Evolutionary conservation across 2,113 vertebrate genomes (phyloP), one percentile per base, ranked within the genome.

Genomic region (Xyrauchen texanus): DNA sequence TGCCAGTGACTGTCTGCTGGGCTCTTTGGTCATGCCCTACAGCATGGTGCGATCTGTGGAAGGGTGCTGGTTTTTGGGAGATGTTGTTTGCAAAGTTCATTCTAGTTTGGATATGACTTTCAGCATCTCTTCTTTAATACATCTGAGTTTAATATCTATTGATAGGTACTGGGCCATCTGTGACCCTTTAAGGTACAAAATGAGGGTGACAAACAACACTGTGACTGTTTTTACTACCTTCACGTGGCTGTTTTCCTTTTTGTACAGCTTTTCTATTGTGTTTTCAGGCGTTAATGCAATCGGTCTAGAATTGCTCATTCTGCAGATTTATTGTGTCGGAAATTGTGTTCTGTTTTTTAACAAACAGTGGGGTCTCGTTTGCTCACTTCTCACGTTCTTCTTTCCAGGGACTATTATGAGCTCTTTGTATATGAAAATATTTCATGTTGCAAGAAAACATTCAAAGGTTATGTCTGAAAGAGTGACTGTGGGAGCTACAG

Each of bases 41-140:
- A 76, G 73, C 49, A 76, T 76, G 73, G 62, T 84, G 13, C 42
- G 73, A 55, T 84, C 78, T 55, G 78, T 87, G 62, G 76, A 84
- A 51, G 78, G 82, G 34, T 87, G 86, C 76, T 87, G 86, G 86
- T 86, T 78, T 61, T 16, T 86, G 49, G 84, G 86, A 53, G 61
- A 83, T 6, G 0, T 82, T n/a, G 55, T 74, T 8, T 74, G 71
- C 34, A 74, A 74, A 49, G 71, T 74, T 5, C 71, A 74, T 49
- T 74, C 78, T 7, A 77, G 76, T 76, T 70, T 86, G 11, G 71
- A 79, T 60, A 86, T 96, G 94, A 93, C 94, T 15, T 94, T 90
- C 21, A 93, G 76, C 8, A 81, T 83, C 45, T 77, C 84, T 3
- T 87, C 84, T 11, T 69, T 81, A 12, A 55, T 80, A 3, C 81